Evolutionary conservation across 2,797 vertebrate genomes (phyloP).

Genomic region (Cyclura pinguis): DNA sequence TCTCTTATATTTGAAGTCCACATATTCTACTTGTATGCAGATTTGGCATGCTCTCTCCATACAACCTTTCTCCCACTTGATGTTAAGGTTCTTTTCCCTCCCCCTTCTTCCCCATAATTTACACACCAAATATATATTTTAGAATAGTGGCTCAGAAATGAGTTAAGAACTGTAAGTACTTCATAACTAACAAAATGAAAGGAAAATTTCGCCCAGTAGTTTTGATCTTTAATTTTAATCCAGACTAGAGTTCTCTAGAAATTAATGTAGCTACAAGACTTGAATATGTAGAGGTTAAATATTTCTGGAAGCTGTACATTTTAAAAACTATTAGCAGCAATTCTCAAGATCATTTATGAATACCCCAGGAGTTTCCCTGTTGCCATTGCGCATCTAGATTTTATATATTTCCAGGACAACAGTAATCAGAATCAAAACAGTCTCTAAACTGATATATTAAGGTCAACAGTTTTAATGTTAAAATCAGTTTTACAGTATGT

Average conservation of each 20-base stretch:
- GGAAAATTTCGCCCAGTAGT: neutral
- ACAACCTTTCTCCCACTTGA: neutral
- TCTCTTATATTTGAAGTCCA: neutral
- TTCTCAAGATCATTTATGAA: conserved; percentile 45
- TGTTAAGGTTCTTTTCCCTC: neutral
- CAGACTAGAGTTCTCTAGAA: conserved; percentile 9
- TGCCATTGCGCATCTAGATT: conserved; percentile 48
- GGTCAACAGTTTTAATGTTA: conserved; percentile 76
- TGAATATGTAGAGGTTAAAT: conserved; percentile 31
- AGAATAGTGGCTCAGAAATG: neutral
- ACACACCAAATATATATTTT: neutral
- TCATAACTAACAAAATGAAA: neutral
- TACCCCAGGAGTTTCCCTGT: conserved; percentile 31
- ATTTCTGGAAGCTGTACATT: conserved; percentile 41
- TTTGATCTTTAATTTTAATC: conserved; percentile 18
- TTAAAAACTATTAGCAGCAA: conserved; percentile 41
- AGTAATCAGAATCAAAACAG: conserved; percentile 61
- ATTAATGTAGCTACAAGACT: conserved; percentile 32
- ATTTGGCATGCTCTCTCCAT: neutral
- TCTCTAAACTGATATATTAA: conserved; percentile 64
- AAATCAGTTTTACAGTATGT: conserved; percentile 79
- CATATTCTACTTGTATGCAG: no score
- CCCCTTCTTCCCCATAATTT: neutral
- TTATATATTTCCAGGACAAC: conserved; percentile 53
- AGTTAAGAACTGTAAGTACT: neutral